phyloP scores from a whole-genome alignment of 2,888 invertebrate species.

The Morpho achilles region DNA sequence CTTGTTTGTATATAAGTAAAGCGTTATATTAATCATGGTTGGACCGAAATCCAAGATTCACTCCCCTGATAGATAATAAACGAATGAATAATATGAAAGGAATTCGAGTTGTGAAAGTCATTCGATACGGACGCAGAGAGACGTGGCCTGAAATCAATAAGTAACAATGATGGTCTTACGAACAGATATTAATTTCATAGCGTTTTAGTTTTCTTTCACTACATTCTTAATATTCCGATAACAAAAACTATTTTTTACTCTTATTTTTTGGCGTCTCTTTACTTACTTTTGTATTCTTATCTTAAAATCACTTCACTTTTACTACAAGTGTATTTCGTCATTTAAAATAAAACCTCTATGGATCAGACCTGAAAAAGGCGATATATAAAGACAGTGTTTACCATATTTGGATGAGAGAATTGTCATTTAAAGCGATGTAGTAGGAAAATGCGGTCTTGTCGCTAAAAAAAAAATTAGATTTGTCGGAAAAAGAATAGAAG shows the following conservation, averaged over 20 bases:
- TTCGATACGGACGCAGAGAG: slow-evolving; percentile 22
- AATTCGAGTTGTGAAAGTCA: slow-evolving; percentile 27
- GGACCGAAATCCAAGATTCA: slow-evolving; percentile 17
- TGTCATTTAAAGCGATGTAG: too few species aligned
- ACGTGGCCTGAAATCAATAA: slow-evolving; percentile 25
- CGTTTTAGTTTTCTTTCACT: slow-evolving; percentile 18
- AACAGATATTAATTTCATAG: slow-evolving; percentile 22
- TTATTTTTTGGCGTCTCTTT: background rate
- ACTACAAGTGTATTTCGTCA: too few species aligned
- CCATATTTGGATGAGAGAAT: too few species aligned
- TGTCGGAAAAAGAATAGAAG: too few species aligned
- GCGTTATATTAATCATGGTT: background rate
- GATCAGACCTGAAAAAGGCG: too few species aligned
- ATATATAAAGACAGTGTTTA: too few species aligned
- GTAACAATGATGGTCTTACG: slow-evolving; percentile 24
- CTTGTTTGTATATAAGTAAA: background rate
- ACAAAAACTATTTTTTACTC: slow-evolving; percentile 3
- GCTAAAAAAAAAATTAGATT: too few species aligned
- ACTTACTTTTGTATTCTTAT: background rate
- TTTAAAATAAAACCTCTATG: too few species aligned
- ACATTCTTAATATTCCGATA: slow-evolving; percentile 5
- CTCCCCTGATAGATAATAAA: slow-evolving; percentile 22
- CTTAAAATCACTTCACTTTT: too few species aligned
- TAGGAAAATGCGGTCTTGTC: too few species aligned
- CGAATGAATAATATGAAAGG: slow-evolving; percentile 26